phyloP scores from a whole-genome alignment of 2,888 invertebrate genomes.

The Tenthredo notha region DNA sequence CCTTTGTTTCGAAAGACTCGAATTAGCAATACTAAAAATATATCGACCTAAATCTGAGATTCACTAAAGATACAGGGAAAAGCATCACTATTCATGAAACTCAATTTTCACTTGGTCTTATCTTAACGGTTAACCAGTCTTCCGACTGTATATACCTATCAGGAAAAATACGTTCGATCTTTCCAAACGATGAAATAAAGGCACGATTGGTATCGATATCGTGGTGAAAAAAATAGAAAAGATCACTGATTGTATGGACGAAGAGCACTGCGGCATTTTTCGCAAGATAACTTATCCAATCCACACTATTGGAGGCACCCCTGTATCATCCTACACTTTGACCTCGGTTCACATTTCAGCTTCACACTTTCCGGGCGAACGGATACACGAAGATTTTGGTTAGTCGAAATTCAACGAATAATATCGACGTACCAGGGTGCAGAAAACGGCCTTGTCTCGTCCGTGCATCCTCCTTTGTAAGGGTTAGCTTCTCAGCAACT shows the following conservation, averaged over 20 bases:
- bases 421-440: conserved; percentile 69
- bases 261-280: conserved; percentile 7
- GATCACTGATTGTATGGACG: background rate
- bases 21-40: background rate
- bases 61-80: background rate
- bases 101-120: background rate
- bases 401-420: conserved; percentile 42
- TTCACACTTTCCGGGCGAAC: conserved; percentile 40
- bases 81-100: background rate
- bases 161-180: background rate
- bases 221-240: background rate
- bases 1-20: background rate
- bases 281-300: background rate
- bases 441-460: conserved; percentile 64
- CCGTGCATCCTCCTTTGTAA: conserved; percentile 65
- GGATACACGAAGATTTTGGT: background rate
- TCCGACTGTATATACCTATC: background rate
- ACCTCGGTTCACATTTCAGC: conserved; percentile 40
- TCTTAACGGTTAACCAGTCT: background rate
- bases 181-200: background rate
- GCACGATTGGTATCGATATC: background rate
- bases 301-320: background rate
- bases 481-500: conserved; percentile 55
- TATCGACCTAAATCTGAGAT: background rate
- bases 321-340: conserved; percentile 9